These are phyloP conservation scores for Caenorhabditis brenneri DNA, from an alignment of 1,140 invertebrate genomes.

Conservation along the genomic window DNA sequence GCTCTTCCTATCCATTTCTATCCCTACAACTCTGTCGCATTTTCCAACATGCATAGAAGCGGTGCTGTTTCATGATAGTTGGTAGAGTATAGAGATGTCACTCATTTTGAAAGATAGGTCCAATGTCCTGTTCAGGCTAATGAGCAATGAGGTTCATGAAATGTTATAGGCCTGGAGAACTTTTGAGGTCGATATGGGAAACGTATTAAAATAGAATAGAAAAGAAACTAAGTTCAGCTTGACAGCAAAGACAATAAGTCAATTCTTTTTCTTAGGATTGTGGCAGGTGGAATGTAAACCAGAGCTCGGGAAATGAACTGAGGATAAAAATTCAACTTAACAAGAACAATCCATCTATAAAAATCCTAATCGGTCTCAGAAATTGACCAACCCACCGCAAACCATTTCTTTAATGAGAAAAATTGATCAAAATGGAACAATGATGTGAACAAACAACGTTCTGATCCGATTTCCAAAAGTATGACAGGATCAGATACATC, in stretches of 20 bases:
- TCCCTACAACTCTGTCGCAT: neutral
- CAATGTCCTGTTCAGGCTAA: neutral
- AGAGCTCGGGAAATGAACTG: neutral
- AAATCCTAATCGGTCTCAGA: neutral
- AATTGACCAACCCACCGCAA: neutral
- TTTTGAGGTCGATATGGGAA: no score
- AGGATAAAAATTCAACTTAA: neutral
- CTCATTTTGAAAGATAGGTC: slow-evolving; percentile 21
- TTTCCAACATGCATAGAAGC: slow-evolving; percentile 8
- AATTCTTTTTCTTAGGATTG: neutral
- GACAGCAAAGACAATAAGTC: neutral
- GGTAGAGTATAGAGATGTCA: neutral
- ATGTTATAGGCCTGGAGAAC: no score
- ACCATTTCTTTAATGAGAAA: neutral
- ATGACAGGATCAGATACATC: neutral
- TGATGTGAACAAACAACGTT: no score
- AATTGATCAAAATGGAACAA: neutral
- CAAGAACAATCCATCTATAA: neutral
- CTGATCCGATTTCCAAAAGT: no score
- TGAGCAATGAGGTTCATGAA: no score
- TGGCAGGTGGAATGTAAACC: neutral
- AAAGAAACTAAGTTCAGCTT: neutral
- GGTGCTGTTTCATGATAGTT: neutral
- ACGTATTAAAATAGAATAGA: neutral
- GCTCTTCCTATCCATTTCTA: neutral